Percentiles rank a stretch among this genome's conserved stretches.
These are phyloP conservation scores for Sebastes iracundus DNA, from an alignment of 2,797 vertebrate genomes.

Conservation along the genomic window DNA sequence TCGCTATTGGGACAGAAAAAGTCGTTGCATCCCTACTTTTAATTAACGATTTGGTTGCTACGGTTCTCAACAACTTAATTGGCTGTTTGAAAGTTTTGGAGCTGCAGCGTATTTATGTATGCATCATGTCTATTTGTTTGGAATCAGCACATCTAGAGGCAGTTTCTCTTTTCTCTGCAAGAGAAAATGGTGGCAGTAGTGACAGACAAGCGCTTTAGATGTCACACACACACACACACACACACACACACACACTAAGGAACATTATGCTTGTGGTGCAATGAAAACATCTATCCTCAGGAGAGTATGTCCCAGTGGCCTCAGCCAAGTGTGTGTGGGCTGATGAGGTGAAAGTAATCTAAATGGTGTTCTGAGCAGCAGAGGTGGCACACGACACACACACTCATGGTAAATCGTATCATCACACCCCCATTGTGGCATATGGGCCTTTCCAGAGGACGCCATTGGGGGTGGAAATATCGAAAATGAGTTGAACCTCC, in stretches of 20 bases:
- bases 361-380: constrained; percentile 62
- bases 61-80: background rate
- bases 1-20: no score
- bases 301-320: constrained; percentile 58
- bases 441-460: constrained; percentile 49
- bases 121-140: background rate
- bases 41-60: background rate
- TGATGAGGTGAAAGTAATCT: constrained; percentile 81
- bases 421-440: constrained; percentile 48
- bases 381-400: constrained; percentile 20
- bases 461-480: constrained; percentile 47
- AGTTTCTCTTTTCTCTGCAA: background rate
- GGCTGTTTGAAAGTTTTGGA: background rate
- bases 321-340: constrained; percentile 54
- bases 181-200: background rate
- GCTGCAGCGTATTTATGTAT: background rate
- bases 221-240: constrained; percentile 33
- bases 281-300: constrained; percentile 62
- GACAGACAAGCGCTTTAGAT: background rate
- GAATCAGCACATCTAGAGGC: background rate
- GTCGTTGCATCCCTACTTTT: no score
- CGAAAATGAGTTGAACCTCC: constrained; percentile 68
- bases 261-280: constrained; percentile 28
- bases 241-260: constrained; percentile 26
- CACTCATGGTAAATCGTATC: constrained; percentile 52